phyloP scores from a whole-genome alignment of 2,888 invertebrate genomes.

The Lagria hirta region DNA sequence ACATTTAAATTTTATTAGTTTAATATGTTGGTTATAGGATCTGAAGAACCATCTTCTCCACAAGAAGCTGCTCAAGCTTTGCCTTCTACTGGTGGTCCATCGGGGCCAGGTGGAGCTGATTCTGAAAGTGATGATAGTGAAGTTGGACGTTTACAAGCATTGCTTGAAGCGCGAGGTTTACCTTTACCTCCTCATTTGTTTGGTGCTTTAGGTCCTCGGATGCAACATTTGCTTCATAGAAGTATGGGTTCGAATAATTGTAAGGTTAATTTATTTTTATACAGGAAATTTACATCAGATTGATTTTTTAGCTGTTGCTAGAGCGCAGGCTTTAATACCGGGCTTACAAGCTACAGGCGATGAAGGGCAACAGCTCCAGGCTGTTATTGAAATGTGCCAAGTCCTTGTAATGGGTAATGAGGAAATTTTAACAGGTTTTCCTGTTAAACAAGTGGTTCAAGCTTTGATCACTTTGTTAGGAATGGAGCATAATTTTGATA shows the following conservation, averaged over 20 bases:
- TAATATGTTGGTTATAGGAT: conserved; percentile 35
- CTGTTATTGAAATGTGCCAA: conserved; percentile 98
- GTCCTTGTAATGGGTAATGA: conserved; percentile 99
- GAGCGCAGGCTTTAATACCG: conserved; percentile 90
- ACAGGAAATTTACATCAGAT: too few species aligned
- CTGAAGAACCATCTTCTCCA: conserved; percentile 52
- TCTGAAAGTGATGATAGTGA: conserved; percentile 90
- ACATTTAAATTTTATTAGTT: conserved; percentile 1
- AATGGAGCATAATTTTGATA: conserved; percentile 98
- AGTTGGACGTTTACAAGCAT: conserved; percentile 91
- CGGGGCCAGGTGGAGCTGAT: conserved; percentile 58
- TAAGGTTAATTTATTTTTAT: too few species aligned
- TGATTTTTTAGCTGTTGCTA: conserved; percentile 65
- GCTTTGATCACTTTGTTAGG: conserved; percentile 88
- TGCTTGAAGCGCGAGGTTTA: conserved; percentile 90
- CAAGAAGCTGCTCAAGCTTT: conserved; percentile 52
- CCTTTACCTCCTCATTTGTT: conserved; percentile 96
- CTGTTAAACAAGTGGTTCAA: conserved; percentile 96
- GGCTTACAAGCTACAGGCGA: conserved; percentile 92
- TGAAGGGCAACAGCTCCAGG: conserved; percentile 93
- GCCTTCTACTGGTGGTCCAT: conserved; percentile 47
- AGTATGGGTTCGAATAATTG: conserved; percentile 87
- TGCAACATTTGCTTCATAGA: conserved; percentile 93
- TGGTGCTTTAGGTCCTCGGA: conserved; percentile 91
- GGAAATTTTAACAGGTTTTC: conserved; percentile 97